These are phyloP conservation scores for Leptocoma aspasia DNA, from an alignment of 2,113 vertebrate species.

Conservation along the genomic window DNA sequence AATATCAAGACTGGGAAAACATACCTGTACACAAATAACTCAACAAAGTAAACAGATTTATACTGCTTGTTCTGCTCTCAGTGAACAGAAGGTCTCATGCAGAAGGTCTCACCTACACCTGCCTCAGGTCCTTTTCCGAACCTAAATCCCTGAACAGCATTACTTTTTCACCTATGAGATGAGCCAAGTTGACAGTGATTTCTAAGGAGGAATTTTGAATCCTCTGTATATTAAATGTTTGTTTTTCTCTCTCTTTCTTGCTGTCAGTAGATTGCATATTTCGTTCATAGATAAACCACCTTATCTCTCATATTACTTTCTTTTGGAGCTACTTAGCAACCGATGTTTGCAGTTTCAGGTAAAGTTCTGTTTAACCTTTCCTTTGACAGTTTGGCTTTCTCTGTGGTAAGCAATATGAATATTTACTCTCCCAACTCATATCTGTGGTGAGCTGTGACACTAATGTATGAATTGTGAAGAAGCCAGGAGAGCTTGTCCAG, in stretches of 20 bases:
- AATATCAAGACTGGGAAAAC: neutral
- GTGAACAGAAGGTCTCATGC: accelerated
- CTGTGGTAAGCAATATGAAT: neutral
- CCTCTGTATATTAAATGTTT: neutral
- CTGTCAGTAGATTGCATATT: neutral
- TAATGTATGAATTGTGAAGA: neutral
- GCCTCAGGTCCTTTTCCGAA: neutral
- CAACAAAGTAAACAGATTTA: neutral
- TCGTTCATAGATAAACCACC: neutral
- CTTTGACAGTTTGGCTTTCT: neutral
- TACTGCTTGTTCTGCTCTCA: neutral
- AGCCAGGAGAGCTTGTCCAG: neutral
- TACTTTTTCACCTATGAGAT: neutral
- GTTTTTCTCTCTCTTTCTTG: neutral
- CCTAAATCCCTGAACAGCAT: neutral
- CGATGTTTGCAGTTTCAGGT: neutral
- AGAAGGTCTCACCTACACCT: neutral
- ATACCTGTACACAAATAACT: neutral
- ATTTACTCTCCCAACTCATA: neutral
- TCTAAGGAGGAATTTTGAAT: neutral
- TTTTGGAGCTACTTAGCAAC: neutral
- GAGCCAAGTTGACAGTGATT: neutral
- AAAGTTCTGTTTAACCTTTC: neutral
- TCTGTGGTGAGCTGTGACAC: neutral
- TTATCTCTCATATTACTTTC: neutral